phyloP scores from a whole-genome alignment of 2,113 vertebrate genomes.

The Phoxinus phoxinus region DNA sequence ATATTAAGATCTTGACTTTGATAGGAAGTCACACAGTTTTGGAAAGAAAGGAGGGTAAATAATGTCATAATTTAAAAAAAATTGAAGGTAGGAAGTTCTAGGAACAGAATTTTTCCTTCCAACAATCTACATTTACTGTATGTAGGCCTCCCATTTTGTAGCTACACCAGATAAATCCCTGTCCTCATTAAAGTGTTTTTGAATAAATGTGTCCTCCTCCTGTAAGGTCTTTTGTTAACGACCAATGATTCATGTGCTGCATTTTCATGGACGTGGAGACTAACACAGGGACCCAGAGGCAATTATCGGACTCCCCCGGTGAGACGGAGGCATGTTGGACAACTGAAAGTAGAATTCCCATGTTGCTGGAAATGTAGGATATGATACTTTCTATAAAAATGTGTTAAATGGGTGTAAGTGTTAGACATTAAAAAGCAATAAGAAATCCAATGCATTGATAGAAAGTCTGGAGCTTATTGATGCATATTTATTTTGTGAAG shows the following conservation, averaged over 20 bases:
- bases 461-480: no score
- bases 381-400: constrained; percentile 5
- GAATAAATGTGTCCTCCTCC: constrained; percentile 20
- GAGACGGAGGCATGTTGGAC: constrained; percentile 20
- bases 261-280: constrained; percentile 49
- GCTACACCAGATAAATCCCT: constrained; percentile 24
- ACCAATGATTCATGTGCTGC: constrained; percentile 51
- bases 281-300: constrained; percentile 43
- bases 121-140: background rate
- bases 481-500: no score
- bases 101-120: background rate
- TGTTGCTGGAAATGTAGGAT: background rate
- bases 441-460: background rate
- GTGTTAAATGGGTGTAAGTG: constrained; percentile 20
- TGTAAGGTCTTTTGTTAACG: constrained; percentile 32
- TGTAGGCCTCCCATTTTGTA: background rate
- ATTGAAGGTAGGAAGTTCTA: no score
- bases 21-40: background rate
- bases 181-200: constrained; percentile 40
- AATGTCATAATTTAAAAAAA: no score
- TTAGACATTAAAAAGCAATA: background rate
- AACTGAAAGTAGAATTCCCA: constrained; percentile 40
- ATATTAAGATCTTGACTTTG: background rate
- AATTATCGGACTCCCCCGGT: constrained; percentile 49
- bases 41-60: background rate